A percentile compares a stretch with the other conserved stretches of the same genome.
Conservation (phyloP, 2,797 vertebrate genomes). For the Aratinga solstitialis region DNA sequence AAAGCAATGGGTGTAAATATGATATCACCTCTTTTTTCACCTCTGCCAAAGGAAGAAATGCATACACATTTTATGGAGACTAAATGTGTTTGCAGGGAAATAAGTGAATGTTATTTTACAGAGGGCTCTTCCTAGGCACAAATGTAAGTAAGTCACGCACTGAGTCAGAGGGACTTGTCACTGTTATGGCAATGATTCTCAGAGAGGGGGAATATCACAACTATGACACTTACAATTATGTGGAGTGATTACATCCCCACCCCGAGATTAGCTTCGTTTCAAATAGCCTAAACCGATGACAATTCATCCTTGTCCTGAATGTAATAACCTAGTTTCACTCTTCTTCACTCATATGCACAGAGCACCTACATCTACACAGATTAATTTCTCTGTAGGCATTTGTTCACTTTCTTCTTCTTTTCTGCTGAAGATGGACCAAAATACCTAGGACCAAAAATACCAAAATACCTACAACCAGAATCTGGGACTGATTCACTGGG, state of each 20-base stretch:
- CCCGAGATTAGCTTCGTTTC: neutral
- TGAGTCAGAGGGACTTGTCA: neutral
- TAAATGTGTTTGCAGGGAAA: conserved; percentile 22
- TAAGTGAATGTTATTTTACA: neutral
- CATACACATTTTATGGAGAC: neutral
- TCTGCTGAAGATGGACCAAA: neutral
- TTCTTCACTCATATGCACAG: neutral
- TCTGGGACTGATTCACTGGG: neutral
- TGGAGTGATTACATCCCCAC: fast-evolving
- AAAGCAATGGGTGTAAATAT: neutral
- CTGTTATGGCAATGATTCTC: neutral
- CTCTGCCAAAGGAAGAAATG: neutral
- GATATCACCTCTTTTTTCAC: neutral
- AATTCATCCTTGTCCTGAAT: neutral
- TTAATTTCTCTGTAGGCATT: neutral
- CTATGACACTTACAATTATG: neutral
- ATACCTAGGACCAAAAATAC: neutral
- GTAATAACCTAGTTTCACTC: neutral
- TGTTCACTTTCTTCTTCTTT: neutral
- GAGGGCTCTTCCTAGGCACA: neutral
- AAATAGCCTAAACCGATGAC: neutral
- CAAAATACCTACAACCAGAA: neutral
- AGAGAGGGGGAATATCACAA: neutral
- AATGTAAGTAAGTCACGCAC: neutral
- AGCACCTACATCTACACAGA: neutral